A percentile compares a stretch with the other conserved stretches of the same genome.
These are phyloP conservation scores for Bursaphelenchus mucronatus DNA, from an alignment of 1,140 invertebrate species.

Conservation along the genomic window DNA sequence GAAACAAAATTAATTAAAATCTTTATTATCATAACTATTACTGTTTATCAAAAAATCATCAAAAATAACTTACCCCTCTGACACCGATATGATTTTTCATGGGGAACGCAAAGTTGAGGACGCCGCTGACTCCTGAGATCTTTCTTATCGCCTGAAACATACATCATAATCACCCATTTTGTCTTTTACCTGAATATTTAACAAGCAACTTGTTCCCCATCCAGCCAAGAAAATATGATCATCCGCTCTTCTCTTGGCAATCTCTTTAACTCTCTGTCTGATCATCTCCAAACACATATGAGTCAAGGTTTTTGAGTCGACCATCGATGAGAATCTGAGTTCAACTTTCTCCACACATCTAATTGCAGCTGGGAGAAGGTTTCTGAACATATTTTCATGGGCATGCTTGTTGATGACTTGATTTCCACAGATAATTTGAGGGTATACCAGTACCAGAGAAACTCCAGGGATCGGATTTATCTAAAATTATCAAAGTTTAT, in stretches of 20 bases:
- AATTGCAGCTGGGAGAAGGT: constrained; percentile 30
- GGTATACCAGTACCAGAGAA: constrained; percentile 38
- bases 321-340: constrained; percentile 27
- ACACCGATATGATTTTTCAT: constrained; percentile 23
- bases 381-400: constrained; percentile 37
- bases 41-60: not conserved
- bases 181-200: constrained; percentile 38
- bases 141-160: constrained; percentile 26
- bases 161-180: not conserved
- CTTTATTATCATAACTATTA: not conserved
- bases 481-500: not conserved
- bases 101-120: constrained; percentile 40
- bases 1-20: not conserved
- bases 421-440: constrained; percentile 27
- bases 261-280: constrained; percentile 29
- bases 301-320: constrained; percentile 24
- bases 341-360: constrained; percentile 44
- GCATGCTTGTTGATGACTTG: constrained; percentile 24
- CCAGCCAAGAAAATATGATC: constrained; percentile 47
- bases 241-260: constrained; percentile 38
- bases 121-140: constrained; percentile 32
- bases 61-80: constrained; percentile 21
- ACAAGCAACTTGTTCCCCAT: constrained; percentile 39
- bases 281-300: constrained; percentile 34
- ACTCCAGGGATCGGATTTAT: constrained; percentile 21